A percentile compares a stretch with the other conserved stretches of the same genome.
These are phyloP conservation scores for Amblyteles armatorius DNA, from an alignment of 2,888 invertebrate species.

Conservation along the genomic window DNA sequence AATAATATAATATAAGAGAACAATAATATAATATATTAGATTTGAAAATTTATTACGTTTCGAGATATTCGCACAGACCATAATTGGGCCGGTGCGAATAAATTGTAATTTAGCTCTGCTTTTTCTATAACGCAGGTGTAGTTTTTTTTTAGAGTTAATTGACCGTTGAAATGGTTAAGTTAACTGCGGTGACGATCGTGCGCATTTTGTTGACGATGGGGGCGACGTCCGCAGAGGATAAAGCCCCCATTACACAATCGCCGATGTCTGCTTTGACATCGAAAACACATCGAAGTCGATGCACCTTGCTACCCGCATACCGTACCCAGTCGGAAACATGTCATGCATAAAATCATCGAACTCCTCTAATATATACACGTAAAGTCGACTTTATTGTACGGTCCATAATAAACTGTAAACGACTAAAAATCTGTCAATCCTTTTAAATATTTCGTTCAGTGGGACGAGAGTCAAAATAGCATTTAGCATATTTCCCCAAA, in stretches of 20 bases:
- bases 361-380: background rate
- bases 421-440: background rate
- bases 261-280: slow-evolving; percentile 40
- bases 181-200: slow-evolving; percentile 32
- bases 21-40: background rate
- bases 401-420: background rate
- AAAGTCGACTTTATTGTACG: background rate
- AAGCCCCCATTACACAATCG: slow-evolving; percentile 52
- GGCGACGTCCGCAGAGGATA: slow-evolving; percentile 58
- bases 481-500: background rate
- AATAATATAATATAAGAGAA: background rate
- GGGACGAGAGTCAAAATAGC: background rate
- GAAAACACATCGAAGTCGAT: slow-evolving; percentile 52
- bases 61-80: too few species aligned
- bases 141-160: background rate
- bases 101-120: too few species aligned
- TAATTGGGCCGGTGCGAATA: too few species aligned
- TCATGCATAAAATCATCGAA: slow-evolving; percentile 42
- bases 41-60: background rate
- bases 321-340: slow-evolving; percentile 18
- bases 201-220: slow-evolving; percentile 44
- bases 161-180: background rate
- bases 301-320: slow-evolving; percentile 78
- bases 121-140: background rate
- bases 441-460: background rate